Evolutionary conservation across 2,113 vertebrate species (phyloP).

Genomic region (Oncorhynchus kisutch): DNA sequence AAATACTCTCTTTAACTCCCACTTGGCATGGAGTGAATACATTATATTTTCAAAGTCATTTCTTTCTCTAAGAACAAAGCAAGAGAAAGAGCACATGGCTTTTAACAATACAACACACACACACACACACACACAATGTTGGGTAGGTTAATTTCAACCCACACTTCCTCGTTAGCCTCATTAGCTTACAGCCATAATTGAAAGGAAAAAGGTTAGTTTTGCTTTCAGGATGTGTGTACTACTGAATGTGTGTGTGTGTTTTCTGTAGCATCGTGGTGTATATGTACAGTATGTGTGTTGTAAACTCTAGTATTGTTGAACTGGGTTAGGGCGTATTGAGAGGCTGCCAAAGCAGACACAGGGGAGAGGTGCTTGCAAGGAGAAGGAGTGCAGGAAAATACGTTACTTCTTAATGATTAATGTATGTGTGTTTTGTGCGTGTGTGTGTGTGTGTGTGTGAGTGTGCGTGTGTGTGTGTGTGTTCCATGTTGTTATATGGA

Average conservation of each 20-base stretch:
- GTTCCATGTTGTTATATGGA: background rate
- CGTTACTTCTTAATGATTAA: constrained; percentile 8
- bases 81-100: no score
- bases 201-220: background rate
- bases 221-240: background rate
- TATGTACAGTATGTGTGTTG: background rate
- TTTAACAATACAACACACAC: no score
- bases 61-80: no score
- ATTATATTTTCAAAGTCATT: no score
- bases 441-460: background rate
- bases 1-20: no score
- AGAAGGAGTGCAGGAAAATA: background rate
- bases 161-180: background rate
- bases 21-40: no score
- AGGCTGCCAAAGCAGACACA: background rate
- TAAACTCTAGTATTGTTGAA: no score
- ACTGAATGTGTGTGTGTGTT: background rate
- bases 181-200: background rate
- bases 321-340: background rate
- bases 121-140: no score
- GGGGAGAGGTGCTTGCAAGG: background rate
- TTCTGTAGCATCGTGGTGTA: background rate
- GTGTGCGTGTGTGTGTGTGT: no score
- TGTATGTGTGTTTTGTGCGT: background rate
- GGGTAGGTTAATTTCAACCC: background rate